Evolutionary conservation across 2,797 vertebrate species (phyloP).

Genomic region (Percopsis omiscomaycus): DNA sequence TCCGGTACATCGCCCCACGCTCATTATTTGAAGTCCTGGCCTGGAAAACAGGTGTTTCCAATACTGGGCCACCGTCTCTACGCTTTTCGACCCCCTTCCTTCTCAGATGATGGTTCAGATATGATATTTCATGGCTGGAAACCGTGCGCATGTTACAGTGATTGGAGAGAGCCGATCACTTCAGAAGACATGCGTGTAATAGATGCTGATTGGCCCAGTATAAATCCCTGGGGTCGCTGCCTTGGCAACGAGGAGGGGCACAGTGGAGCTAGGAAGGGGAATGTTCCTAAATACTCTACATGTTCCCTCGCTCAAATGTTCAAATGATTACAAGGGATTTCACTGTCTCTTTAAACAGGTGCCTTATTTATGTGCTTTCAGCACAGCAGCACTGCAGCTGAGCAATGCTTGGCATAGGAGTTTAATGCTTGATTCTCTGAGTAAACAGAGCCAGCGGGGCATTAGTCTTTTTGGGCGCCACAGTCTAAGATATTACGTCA

Average conservation of each 20-base stretch:
- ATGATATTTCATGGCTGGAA: conserved; percentile 78
- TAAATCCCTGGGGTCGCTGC: conserved; percentile 53
- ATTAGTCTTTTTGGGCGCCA: conserved; percentile 20
- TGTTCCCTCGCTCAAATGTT: conserved; percentile 33
- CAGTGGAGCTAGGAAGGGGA: conserved; percentile 40
- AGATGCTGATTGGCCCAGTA: conserved; percentile 74
- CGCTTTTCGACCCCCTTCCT: conserved; percentile 48
- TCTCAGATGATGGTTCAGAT: conserved; percentile 76
- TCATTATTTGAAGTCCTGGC: conserved; percentile 74
- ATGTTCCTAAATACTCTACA: conserved; percentile 52
- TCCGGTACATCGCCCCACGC: conserved; percentile 53
- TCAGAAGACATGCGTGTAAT: conserved; percentile 77
- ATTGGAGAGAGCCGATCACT: conserved; percentile 63
- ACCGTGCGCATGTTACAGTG: conserved; percentile 65
- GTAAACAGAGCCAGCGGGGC: conserved; percentile 70
- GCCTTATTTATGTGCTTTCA: conserved; percentile 58
- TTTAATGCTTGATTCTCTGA: conserved; percentile 37
- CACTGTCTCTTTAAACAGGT: conserved; percentile 66
- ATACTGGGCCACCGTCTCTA: conserved; percentile 67
- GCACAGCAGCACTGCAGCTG: conserved; percentile 44
- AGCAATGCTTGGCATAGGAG: conserved; percentile 46
- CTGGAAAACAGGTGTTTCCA: conserved; percentile 82
- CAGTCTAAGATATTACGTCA: conserved; percentile 60
- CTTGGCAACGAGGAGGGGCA: conserved; percentile 39
- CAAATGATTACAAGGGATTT: conserved; percentile 58